These are phyloP conservation scores for Motacilla alba DNA, from an alignment of 2,113 vertebrate genomes.

Conservation along the genomic window DNA sequence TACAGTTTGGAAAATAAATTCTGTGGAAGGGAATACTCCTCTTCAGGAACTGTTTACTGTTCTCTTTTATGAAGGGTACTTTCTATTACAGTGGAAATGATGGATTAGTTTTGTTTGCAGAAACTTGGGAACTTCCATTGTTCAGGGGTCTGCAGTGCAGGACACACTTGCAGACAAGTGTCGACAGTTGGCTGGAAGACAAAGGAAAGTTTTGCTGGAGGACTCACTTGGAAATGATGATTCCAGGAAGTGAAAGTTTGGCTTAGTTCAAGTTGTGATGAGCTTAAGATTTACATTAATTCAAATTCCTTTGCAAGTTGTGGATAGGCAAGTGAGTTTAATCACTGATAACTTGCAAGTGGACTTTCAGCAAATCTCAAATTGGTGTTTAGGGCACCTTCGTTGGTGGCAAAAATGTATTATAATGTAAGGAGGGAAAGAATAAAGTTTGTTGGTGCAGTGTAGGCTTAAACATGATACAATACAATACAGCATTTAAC, in stretches of 20 bases:
- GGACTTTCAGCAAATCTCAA: background rate
- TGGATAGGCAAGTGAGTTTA: background rate
- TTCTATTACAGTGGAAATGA: background rate
- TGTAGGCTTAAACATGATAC: background rate
- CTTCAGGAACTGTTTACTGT: background rate
- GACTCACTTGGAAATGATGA: background rate
- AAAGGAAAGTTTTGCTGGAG: constrained; percentile 5
- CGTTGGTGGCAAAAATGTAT: background rate
- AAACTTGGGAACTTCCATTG: constrained; percentile 34
- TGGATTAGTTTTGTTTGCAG: background rate
- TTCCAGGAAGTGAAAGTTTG: constrained; percentile 27
- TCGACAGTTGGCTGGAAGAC: background rate
- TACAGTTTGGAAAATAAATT: background rate
- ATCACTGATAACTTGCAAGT: background rate
- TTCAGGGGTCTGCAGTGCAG: background rate
- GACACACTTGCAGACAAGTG: background rate
- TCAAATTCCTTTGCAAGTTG: background rate
- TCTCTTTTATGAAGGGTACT: background rate
- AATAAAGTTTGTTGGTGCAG: background rate
- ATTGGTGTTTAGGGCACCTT: background rate
- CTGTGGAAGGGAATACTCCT: background rate
- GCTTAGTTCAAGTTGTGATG: background rate
- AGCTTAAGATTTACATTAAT: background rate
- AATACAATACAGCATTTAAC: background rate
- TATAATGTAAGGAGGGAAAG: background rate